Conservation (phyloP, 2,888 invertebrate genomes). For the Drosophila maculinotata region DNA sequence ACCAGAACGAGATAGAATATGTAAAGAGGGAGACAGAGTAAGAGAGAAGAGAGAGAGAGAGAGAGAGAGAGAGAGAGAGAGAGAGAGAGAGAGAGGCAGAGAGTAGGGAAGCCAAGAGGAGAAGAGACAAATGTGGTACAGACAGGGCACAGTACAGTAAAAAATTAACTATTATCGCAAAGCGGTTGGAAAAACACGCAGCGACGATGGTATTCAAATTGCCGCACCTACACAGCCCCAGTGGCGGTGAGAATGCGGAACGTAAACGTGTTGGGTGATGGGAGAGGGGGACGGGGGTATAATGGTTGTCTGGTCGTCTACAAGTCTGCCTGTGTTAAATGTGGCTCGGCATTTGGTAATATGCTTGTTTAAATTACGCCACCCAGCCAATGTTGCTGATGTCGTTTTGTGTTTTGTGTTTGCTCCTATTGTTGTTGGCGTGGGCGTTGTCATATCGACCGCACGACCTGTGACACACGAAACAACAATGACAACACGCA, state of each 20-base stretch:
- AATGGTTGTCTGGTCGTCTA: conserved; percentile 31
- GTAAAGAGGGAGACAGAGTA: neutral
- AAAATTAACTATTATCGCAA: conserved; percentile 79
- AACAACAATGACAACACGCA: conserved; percentile 50
- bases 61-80: neutral
- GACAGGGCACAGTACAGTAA: conserved; percentile 33
- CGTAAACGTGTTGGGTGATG: neutral
- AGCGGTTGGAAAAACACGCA: conserved; percentile 73
- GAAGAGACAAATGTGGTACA: conserved; percentile 8
- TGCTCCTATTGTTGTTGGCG: conserved; percentile 28
- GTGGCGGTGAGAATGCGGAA: neutral
- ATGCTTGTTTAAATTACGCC: conserved; percentile 74
- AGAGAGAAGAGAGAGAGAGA: neutral
- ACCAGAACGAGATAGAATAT: conserved; percentile 18
- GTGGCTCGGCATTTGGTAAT: conserved; percentile 72
- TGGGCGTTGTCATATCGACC: conserved; percentile 78
- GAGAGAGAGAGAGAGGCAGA: neutral
- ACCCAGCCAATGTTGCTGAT: conserved; percentile 27
- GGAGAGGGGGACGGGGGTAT: neutral
- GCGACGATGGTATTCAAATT: conserved; percentile 69
- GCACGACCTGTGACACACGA: conserved; percentile 62
- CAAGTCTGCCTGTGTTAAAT: conserved; percentile 53
- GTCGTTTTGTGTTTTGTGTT: conserved; percentile 14
- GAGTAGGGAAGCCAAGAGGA: neutral
- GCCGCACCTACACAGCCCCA: conserved; percentile 58